These are phyloP conservation scores for Rafetus swinhoei DNA, from an alignment of 2,113 vertebrate genomes.

Conservation along the genomic window DNA sequence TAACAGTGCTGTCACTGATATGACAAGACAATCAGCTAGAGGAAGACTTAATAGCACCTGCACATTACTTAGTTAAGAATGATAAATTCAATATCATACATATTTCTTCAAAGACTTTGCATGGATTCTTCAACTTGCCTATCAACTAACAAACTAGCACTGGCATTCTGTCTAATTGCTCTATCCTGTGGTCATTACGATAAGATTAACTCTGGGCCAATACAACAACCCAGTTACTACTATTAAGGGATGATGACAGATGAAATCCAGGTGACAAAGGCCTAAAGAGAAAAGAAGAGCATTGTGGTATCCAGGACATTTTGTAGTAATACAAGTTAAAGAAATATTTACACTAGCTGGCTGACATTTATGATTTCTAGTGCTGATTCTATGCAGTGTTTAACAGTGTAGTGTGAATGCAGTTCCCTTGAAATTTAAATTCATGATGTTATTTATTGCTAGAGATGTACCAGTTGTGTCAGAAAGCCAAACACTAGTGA, in stretches of 20 bases:
- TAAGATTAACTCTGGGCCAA: background rate
- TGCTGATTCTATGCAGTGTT: background rate
- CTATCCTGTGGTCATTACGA: background rate
- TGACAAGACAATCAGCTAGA: background rate
- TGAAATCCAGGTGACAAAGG: background rate
- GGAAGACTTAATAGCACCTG: background rate
- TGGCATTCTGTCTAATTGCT: background rate
- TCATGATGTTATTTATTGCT: slow-evolving; percentile 34
- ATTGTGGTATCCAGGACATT: background rate
- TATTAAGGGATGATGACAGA: background rate
- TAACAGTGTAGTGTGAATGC: background rate
- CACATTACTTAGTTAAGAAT: background rate
- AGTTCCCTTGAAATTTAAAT: slow-evolving; percentile 56
- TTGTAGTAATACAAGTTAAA: background rate
- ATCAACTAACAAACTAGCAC: background rate
- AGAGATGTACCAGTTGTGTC: slow-evolving; percentile 44
- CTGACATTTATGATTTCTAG: background rate
- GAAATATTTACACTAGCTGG: background rate
- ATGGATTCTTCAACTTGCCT: background rate
- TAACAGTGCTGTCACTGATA: background rate
- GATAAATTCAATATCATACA: background rate
- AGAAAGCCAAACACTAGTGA: slow-evolving; percentile 51
- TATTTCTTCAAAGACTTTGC: background rate
- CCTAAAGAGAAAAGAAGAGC: background rate
- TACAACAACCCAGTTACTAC: background rate